These are phyloP conservation scores for Hiodon alosoides DNA, from an alignment of 2,113 vertebrate genomes.

Conservation along the genomic window DNA sequence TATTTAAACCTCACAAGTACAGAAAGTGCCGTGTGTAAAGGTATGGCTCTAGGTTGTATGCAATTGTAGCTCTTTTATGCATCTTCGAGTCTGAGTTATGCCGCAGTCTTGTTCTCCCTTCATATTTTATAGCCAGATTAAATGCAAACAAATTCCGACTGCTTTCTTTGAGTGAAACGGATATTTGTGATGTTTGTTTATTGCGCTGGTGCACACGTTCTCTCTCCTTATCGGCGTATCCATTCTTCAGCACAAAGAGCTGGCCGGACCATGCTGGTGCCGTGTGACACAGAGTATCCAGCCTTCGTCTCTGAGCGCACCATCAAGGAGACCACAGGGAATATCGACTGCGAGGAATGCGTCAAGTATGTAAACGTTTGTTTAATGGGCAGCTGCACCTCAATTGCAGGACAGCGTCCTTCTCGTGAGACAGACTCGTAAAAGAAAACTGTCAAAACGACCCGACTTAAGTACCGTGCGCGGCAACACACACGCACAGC, in stretches of 20 bases:
- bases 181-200: neutral
- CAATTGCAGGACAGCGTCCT: neutral
- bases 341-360: constrained; percentile 89
- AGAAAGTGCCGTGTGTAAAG: too few relatives aligned
- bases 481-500: too few relatives aligned
- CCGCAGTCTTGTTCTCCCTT: too few relatives aligned
- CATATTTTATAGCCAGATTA: too few relatives aligned
- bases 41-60: too few relatives aligned
- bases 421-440: neutral
- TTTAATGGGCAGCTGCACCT: neutral
- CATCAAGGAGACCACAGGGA: constrained; percentile 95
- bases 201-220: neutral
- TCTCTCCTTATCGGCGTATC: constrained; percentile 27
- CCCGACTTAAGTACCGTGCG: too few relatives aligned
- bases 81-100: too few relatives aligned
- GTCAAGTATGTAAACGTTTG: constrained; percentile 74
- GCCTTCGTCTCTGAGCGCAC: constrained; percentile 96
- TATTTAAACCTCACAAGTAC: too few relatives aligned
- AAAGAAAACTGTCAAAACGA: neutral
- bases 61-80: too few relatives aligned
- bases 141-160: too few relatives aligned
- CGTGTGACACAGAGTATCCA: constrained; percentile 94
- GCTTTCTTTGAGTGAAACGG: neutral
- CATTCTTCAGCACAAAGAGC: constrained; percentile 75
- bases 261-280: constrained; percentile 80